Evolutionary conservation across 2,797 vertebrate genomes (phyloP).

Genomic region (Staurois parvus): DNA sequence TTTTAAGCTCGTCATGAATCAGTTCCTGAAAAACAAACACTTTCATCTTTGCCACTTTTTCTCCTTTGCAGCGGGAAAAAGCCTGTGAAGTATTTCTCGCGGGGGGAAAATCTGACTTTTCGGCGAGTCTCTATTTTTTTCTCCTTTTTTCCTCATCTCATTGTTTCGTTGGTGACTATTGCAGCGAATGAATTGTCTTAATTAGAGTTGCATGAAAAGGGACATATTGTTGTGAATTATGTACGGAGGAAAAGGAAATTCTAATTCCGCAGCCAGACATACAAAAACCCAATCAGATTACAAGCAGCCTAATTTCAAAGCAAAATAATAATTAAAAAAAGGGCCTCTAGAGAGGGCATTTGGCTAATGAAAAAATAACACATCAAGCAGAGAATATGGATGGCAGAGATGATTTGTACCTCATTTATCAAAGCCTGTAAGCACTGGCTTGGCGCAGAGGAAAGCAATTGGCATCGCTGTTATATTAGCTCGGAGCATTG

Average conservation of each 20-base stretch:
- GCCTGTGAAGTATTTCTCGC: conserved; percentile 51
- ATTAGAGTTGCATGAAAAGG: conserved; percentile 66
- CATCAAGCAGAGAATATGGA: background rate
- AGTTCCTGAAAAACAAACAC: conserved; percentile 13
- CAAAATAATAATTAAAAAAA: conserved; percentile 57
- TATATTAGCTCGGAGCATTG: background rate
- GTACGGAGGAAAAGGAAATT: conserved; percentile 31
- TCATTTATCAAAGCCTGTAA: conserved; percentile 47
- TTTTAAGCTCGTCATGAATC: conserved; percentile 14
- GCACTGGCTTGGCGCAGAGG: background rate
- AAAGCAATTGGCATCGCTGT: background rate
- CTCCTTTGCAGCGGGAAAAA: conserved; percentile 55
- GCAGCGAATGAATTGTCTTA: conserved; percentile 68
- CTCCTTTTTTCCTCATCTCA: conserved; percentile 56
- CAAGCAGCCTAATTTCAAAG: conserved; percentile 51
- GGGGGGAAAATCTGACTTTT: conserved; percentile 20
- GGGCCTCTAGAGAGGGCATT: conserved; percentile 41
- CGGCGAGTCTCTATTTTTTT: conserved; percentile 53
- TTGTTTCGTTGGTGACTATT: conserved; percentile 66
- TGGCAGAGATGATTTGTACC: conserved; percentile 47
- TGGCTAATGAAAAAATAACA: conserved; percentile 28
- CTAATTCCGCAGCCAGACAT: conserved; percentile 61
- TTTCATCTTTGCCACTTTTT: conserved; percentile 18
- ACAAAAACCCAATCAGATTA: conserved; percentile 58
- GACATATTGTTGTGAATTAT: conserved; percentile 61